These are phyloP conservation scores for Rhingia rostrata DNA, from an alignment of 2,888 invertebrate species.

Conservation along the genomic window DNA sequence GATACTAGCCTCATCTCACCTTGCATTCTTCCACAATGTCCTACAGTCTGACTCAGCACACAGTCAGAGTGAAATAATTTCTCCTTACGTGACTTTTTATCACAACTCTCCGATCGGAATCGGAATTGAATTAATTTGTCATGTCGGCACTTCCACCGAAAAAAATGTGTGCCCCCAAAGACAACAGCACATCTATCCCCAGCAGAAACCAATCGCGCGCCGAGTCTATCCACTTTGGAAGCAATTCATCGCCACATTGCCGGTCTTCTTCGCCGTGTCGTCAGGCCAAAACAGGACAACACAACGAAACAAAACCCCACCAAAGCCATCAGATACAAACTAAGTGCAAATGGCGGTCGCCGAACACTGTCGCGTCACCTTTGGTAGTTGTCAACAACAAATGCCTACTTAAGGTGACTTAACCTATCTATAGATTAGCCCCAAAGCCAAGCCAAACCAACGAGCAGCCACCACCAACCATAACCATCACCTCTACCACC, in stretches of 20 bases:
- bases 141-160: slow-evolving; percentile 74
- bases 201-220: slow-evolving; percentile 19
- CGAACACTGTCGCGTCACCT: slow-evolving; percentile 55
- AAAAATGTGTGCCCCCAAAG: slow-evolving; percentile 48
- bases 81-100: slow-evolving; percentile 66
- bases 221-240: slow-evolving; percentile 50
- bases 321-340: slow-evolving; percentile 38
- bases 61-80: neutral
- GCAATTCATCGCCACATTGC: slow-evolving; percentile 61
- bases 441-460: slow-evolving; percentile 65
- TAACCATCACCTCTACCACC: slow-evolving; percentile 11
- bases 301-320: neutral
- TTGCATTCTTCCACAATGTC: too few relatives aligned
- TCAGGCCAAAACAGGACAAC: neutral
- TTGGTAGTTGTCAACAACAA: slow-evolving; percentile 72
- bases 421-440: slow-evolving; percentile 73
- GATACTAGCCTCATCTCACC: too few relatives aligned
- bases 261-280: slow-evolving; percentile 43
- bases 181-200: slow-evolving; percentile 8
- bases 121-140: slow-evolving; percentile 74
- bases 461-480: slow-evolving; percentile 64
- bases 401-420: slow-evolving; percentile 74
- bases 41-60: too few relatives aligned
- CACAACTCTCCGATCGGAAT: slow-evolving; percentile 72
- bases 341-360: slow-evolving; percentile 70